phyloP scores from a whole-genome alignment of 1,140 invertebrate species.

The Lordiphosa clarofinis region DNA sequence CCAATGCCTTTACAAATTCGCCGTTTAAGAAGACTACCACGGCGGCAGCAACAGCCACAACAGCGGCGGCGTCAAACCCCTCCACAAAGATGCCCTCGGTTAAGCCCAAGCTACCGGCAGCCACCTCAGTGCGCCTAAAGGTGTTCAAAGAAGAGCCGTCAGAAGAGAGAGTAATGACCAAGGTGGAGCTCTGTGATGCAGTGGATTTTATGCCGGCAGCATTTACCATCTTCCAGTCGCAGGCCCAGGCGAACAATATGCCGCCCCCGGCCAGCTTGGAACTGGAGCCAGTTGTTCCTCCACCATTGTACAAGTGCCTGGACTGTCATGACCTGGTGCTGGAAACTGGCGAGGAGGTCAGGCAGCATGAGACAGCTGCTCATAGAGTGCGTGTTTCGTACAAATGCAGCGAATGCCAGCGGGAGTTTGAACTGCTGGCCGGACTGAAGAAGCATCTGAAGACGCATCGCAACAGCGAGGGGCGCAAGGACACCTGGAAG shows the following conservation, averaged over 20 bases:
- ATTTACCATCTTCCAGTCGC: slow-evolving; percentile 55
- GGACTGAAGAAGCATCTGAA: slow-evolving; percentile 74
- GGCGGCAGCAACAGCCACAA: background rate
- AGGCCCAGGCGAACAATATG: slow-evolving; percentile 31
- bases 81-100: slow-evolving; percentile 40
- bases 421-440: slow-evolving; percentile 63
- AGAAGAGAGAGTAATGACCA: slow-evolving; percentile 51
- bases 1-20: slow-evolving; percentile 64
- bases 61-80: slow-evolving; percentile 9
- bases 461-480: slow-evolving; percentile 63
- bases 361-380: slow-evolving; percentile 52
- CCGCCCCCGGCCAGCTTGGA: slow-evolving; percentile 41
- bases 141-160: slow-evolving; percentile 61
- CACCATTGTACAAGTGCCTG: slow-evolving; percentile 63
- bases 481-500: slow-evolving; percentile 70
- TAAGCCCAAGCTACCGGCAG: slow-evolving; percentile 50
- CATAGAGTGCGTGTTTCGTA: slow-evolving; percentile 63
- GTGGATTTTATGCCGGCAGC: slow-evolving; percentile 45
- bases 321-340: slow-evolving; percentile 67
- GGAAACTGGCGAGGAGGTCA: slow-evolving; percentile 48
- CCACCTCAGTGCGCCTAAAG: slow-evolving; percentile 54
- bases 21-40: slow-evolving; percentile 53
- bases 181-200: slow-evolving; percentile 44
- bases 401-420: slow-evolving; percentile 64
- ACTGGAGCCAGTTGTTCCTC: slow-evolving; percentile 40